Evolutionary conservation across 2,797 vertebrate genomes (phyloP), one percentile per base, ranked within the genome.

Genomic region (Mastacembelus armatus): DNA sequence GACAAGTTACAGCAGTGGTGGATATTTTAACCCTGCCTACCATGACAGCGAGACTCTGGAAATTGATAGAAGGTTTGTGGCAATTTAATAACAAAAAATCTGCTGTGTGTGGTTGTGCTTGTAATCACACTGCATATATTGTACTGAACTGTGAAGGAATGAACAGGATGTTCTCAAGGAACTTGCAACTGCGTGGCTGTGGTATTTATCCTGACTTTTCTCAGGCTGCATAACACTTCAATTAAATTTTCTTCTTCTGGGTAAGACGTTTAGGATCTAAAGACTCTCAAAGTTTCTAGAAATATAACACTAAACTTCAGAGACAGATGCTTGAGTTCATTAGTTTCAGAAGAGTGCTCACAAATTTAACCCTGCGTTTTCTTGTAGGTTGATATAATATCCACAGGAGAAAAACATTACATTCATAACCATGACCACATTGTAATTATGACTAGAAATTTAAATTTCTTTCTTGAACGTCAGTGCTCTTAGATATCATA

Each of bases 41-140:
- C 91, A 93, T 80, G 93, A 94, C 80, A 94, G 92, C 1, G 92
- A 95, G 50, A 95, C 94, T 0, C 66, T 92, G 78, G 94, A 95
- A 84, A 84, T 94, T 27, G 91, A 94, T 73, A 94, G 85, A 85
- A 85, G 92, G 96, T 97, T 86, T 69, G 90, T 80, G 24, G 9
- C 30, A 1, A 63, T 58, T 33, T 52, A 11, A 44, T 26, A 7
- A 40, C 26, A 29, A n/a, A 60, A 39, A 18, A 50, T 29, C 22
- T 35, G 22, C 22, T 39, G 12, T 21, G 33, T 29, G 45, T 27
- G 38, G 14, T 64, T 55, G 21, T 50, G 36, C 16, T 58, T 24
- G 27, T 35, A 40, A 55, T 60, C 32, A 42, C 27, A 64, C 2
- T 19, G 19, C 15, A n/a, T 29, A n/a, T n/a, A n/a, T n/a, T n/a